Evolutionary conservation across 2,797 vertebrate species (phyloP).

Genomic region (Chrysocyon brachyurus): DNA sequence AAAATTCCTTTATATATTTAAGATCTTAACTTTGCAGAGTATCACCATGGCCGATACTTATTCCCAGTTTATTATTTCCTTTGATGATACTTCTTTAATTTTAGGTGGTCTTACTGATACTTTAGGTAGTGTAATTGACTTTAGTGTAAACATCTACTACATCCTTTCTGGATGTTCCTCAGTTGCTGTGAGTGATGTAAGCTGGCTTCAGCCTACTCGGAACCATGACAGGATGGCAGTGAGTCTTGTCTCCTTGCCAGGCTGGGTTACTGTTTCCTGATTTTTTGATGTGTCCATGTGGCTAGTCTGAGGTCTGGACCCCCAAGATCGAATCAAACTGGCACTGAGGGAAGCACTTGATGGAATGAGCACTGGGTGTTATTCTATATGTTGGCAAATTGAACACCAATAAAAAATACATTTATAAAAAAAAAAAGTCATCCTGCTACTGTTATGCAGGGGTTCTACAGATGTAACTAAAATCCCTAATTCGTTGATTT

Average conservation of each 20-base stretch:
- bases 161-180: not conserved
- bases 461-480: not conserved
- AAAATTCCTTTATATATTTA: not conserved
- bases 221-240: not conserved
- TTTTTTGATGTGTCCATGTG: not conserved
- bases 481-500: not conserved
- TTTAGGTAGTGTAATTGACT: not conserved
- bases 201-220: not conserved
- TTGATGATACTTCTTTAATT: not conserved
- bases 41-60: not conserved
- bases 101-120: not conserved
- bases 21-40: not conserved
- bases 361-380: too few species aligned
- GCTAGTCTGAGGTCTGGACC: not conserved
- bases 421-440: too few species aligned
- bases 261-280: not conserved
- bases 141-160: not conserved
- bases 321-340: not conserved
- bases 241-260: not conserved
- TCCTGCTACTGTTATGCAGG: not conserved
- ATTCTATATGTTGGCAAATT: too few species aligned
- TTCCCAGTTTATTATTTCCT: not conserved
- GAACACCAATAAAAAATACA: too few species aligned
- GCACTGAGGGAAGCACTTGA: too few species aligned
- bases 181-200: not conserved